These are phyloP conservation scores for Acleris cristana DNA, from an alignment of 2,888 invertebrate species.

Conservation along the genomic window DNA sequence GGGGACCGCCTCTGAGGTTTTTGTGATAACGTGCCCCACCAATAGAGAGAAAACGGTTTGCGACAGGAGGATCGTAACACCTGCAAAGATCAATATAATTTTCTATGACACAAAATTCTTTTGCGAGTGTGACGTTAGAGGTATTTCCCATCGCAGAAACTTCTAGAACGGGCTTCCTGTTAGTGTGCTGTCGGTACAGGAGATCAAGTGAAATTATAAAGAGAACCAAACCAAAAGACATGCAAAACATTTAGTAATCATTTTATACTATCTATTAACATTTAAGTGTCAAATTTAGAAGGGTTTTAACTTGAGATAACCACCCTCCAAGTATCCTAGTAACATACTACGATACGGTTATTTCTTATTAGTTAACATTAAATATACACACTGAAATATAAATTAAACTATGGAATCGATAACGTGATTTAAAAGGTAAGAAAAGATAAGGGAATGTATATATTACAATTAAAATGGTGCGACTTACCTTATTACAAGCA, in stretches of 20 bases:
- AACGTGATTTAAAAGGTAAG: constrained; percentile 53
- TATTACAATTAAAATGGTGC: constrained; percentile 44
- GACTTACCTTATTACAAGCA: constrained; percentile 67
- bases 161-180: constrained; percentile 53
- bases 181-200: constrained; percentile 78
- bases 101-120: constrained; percentile 68
- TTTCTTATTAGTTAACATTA: constrained; percentile 45
- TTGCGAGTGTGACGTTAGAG: constrained; percentile 45
- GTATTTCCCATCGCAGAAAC: constrained; percentile 39
- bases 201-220: constrained; percentile 80
- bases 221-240: constrained; percentile 71
- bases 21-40: constrained; percentile 99
- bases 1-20: constrained; percentile 99
- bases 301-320: constrained; percentile 50
- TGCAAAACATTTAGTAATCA: constrained; percentile 69
- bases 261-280: constrained; percentile 53
- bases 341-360: constrained; percentile 44
- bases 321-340: constrained; percentile 80
- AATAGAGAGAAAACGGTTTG: constrained; percentile 99
- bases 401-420: constrained; percentile 76
- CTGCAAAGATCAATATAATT: constrained; percentile 90
- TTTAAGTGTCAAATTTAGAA: constrained; percentile 49
- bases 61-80: constrained; percentile 99
- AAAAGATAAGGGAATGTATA: constrained; percentile 31
- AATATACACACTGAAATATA: constrained; percentile 57